phyloP scores from a whole-genome alignment of 2,888 invertebrate species.

The Melieria picta region DNA sequence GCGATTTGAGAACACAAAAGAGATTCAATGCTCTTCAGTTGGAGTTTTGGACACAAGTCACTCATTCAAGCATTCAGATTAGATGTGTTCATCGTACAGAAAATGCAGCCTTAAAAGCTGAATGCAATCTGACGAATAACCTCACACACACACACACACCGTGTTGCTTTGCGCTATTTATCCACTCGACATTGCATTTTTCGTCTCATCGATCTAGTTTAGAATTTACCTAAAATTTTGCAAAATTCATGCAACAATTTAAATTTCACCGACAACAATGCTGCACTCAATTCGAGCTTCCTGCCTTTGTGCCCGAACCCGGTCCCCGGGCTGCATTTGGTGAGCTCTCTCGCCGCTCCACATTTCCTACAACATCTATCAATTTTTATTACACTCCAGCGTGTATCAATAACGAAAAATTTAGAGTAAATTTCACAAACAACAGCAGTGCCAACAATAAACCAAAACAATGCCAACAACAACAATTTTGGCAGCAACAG shows the following conservation, averaged over 20 bases:
- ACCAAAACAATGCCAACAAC: no score
- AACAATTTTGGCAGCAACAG: no score
- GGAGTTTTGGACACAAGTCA: no score
- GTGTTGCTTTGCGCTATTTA: no score
- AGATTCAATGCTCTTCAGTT: no score
- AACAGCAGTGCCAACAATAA: no score
- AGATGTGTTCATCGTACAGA: no score
- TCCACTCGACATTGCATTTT: conserved; percentile 12
- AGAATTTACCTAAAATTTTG: conserved; percentile 26
- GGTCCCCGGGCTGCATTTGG: neutral
- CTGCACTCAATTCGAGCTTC: neutral
- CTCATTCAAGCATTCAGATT: no score
- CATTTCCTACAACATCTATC: conserved; percentile 34
- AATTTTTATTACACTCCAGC: conserved; percentile 36
- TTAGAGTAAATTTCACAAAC: conserved; percentile 21
- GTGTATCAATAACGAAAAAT: conserved; percentile 33
- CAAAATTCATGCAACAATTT: conserved; percentile 29
- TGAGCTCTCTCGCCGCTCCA: neutral
- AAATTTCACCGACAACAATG: conserved; percentile 18
- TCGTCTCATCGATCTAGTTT: conserved; percentile 28
- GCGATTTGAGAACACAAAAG: no score
- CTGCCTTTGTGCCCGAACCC: neutral
- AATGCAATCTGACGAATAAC: no score
- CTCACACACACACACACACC: no score
- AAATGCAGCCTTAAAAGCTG: no score